Evolutionary conservation across 2,888 invertebrate species (phyloP), one percentile per base, ranked within the genome.

Genomic region (Drosophila vallismaia): DNA sequence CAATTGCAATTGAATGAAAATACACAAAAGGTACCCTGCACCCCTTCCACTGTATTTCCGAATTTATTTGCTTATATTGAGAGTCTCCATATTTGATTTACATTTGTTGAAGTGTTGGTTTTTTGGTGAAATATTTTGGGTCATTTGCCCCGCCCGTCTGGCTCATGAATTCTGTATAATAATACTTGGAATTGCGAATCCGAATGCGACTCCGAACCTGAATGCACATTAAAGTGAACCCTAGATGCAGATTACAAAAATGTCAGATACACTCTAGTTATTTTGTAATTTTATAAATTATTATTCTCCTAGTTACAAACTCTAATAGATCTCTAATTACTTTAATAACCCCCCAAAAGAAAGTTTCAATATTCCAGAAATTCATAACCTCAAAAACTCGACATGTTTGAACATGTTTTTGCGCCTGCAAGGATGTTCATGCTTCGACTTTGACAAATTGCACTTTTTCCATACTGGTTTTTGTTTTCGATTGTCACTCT

Each of bases 71-170:
- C 73, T 40, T 63, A 56, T 77, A 77, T 75, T 69, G 84, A 84
- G 67, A 56, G 67, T 57, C 67, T 77, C 81, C 84, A 81, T 86
- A 38, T 73, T 83, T 64, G 59, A 64, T 66, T 74, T 70, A 29
- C 51, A 36, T 76, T 66, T 72, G 64, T 28, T 57, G 29, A 42
- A 44, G 29, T 60, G 36, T 51, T 38, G 24, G 24, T 51, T 9
- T 38, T 62, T 58, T 42, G 71, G 51, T 42, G 40, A 45, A 40
- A 68, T 54, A 76, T 80, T 77, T 57, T 86, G 84, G 84, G 84
- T 86, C 80, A 86, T 80, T 80, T 80, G 86, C 86, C 86, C 63
- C 86, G 86, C 86, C 86, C 63, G 80, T 71, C 84, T 77, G 80
- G 69, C 55, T 48, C 71, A 60, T 52, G 14, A 53, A 31, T 55